A percentile compares a stretch with the other conserved stretches of the same genome.
phyloP scores from a whole-genome alignment of 1,140 invertebrate genomes.

The Anastatus disparis region DNA sequence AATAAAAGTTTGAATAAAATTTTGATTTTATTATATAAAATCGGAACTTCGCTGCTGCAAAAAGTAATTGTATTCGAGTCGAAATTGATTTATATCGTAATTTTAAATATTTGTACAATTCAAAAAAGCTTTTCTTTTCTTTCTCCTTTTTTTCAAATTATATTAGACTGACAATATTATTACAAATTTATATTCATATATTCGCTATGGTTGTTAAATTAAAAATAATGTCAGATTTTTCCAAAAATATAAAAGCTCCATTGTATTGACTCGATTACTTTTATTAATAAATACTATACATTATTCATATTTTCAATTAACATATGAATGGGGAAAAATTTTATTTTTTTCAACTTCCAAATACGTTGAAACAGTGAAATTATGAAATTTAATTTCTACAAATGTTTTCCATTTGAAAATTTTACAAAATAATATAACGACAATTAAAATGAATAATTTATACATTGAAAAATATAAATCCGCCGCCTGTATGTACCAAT shows the following conservation, averaged over 20 bases:
- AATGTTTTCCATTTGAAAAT: neutral
- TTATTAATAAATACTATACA: slow-evolving; percentile 17
- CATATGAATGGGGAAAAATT: slow-evolving; percentile 27
- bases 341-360: neutral
- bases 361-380: neutral
- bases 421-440: slow-evolving; percentile 21
- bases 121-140: no score
- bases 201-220: neutral
- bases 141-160: no score
- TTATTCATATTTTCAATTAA: slow-evolving; percentile 16
- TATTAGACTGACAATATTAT: neutral
- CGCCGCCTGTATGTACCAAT: neutral
- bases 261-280: slow-evolving; percentile 12
- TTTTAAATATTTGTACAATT: no score
- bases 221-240: slow-evolving; percentile 23
- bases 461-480: neutral
- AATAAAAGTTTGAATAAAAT: neutral
- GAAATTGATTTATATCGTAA: no score
- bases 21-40: no score
- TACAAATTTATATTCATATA: slow-evolving; percentile 26
- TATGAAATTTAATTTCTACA: slow-evolving; percentile 6
- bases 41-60: no score
- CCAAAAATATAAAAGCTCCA: neutral
- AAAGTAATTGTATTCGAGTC: no score
- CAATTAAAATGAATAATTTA: slow-evolving; percentile 28